Evolutionary conservation across 2,113 vertebrate genomes (phyloP).

Genomic region (Aspidoscelis tigris): DNA sequence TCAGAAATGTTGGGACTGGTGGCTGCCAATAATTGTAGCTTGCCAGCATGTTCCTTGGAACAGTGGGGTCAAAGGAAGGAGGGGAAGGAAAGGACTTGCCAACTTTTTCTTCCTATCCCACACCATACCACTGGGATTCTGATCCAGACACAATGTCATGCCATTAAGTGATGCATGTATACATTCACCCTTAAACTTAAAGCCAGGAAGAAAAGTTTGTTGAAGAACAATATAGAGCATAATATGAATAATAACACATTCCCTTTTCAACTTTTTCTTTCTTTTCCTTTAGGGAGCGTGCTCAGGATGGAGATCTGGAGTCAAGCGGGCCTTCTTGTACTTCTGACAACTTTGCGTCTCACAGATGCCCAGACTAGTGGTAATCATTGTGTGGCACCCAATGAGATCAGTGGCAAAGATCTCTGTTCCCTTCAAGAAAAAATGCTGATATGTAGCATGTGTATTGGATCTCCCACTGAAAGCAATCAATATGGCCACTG

Average conservation of each 20-base stretch:
- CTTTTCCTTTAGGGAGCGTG: conserved; percentile 43
- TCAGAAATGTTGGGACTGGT: no score
- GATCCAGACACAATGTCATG: neutral
- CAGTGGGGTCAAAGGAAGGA: no score
- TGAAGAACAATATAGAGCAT: neutral
- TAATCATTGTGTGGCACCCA: conserved; percentile 51
- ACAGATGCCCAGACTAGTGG: conserved; percentile 66
- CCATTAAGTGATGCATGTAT: neutral
- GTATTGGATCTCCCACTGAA: neutral
- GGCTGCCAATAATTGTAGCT: no score
- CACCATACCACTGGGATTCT: neutral
- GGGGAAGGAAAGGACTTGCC: no score
- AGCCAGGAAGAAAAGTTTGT: neutral
- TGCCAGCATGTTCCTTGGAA: no score
- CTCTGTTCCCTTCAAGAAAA: neutral
- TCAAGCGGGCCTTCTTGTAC: conserved; percentile 47
- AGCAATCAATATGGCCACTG: neutral
- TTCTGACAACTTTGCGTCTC: conserved; percentile 42
- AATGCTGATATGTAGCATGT: neutral
- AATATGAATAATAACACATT: neutral
- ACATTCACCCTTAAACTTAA: neutral
- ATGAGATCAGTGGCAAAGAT: neutral
- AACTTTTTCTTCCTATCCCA: no score
- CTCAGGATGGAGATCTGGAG: conserved; percentile 67
- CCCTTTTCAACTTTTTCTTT: neutral